Conservation (phyloP, 1,140 invertebrate species). For the Sitophilus oryzae region DNA sequence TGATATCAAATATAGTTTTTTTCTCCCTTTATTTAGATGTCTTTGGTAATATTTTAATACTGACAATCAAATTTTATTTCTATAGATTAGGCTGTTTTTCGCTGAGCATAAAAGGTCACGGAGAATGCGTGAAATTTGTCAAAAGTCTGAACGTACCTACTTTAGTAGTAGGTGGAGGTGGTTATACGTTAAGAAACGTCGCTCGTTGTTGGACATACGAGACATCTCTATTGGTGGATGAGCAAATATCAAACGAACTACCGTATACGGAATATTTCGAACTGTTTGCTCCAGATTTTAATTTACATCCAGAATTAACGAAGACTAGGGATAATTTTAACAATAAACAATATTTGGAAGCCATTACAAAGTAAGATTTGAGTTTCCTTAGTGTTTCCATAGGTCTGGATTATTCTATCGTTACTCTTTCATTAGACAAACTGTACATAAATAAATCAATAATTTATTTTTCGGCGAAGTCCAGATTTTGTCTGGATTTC, state of each 20-base stretch:
- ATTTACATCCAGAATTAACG: conserved; percentile 82
- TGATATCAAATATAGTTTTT: too few relatives aligned
- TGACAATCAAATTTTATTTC: not conserved
- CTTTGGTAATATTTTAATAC: conserved; percentile 27
- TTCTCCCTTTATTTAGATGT: conserved; percentile 51
- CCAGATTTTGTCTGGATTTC: too few relatives aligned
- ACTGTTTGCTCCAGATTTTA: conserved; percentile 94
- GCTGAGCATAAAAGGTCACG: conserved; percentile 85
- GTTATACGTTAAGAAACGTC: conserved; percentile 96
- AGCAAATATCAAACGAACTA: conserved; percentile 85
- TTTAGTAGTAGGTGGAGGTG: conserved; percentile 92
- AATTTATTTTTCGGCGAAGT: too few relatives aligned
- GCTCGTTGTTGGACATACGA: conserved; percentile 99
- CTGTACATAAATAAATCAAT: too few relatives aligned
- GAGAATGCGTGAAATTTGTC: conserved; percentile 95
- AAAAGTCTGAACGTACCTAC: conserved; percentile 90
- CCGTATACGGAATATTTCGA: conserved; percentile 93
- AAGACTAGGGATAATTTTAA: conserved; percentile 86
- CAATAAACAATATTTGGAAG: conserved; percentile 84
- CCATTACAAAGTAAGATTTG: conserved; percentile 60
- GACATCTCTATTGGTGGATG: conserved; percentile 88
- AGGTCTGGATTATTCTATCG: not conserved
- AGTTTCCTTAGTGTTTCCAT: not conserved
- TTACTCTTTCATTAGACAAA: too few relatives aligned
- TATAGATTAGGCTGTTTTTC: conserved; percentile 73